phyloP scores from a whole-genome alignment of 2,888 invertebrate species.

The Baronia brevicornis region DNA sequence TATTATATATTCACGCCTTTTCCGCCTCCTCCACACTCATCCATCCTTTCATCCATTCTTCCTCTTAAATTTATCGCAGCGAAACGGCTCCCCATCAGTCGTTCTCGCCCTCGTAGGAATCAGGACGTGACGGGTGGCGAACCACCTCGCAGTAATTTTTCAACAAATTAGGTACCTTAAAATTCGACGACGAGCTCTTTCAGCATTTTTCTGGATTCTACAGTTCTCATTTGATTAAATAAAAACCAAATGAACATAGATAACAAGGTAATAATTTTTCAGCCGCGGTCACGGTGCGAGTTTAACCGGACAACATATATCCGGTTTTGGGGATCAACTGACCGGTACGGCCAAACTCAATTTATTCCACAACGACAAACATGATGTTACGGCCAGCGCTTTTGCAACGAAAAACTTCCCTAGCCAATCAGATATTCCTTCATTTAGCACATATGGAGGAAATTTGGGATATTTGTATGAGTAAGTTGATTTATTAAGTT shows the following conservation, averaged over 20 bases:
- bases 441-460: constrained; percentile 32
- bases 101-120: no score
- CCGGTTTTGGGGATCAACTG: constrained; percentile 32
- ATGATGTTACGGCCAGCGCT: constrained; percentile 31
- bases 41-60: no score
- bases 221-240: no score
- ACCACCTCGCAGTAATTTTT: no score
- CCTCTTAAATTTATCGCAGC: no score
- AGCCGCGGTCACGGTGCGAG: constrained; percentile 31
- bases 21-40: no score
- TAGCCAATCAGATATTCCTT: constrained; percentile 24
- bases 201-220: no score
- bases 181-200: no score
- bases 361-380: constrained; percentile 30
- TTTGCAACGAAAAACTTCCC: constrained; percentile 33
- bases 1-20: no score
- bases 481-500: constrained; percentile 26
- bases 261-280: constrained; percentile 6
- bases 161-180: no score
- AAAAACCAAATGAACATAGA: neutral
- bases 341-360: constrained; percentile 34
- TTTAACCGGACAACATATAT: constrained; percentile 30
- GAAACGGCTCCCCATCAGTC: no score
- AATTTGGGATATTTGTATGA: constrained; percentile 32
- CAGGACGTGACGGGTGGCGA: no score